Evolutionary conservation across 2,888 invertebrate species (phyloP).

Genomic region (Tenthredo scrophulariae): DNA sequence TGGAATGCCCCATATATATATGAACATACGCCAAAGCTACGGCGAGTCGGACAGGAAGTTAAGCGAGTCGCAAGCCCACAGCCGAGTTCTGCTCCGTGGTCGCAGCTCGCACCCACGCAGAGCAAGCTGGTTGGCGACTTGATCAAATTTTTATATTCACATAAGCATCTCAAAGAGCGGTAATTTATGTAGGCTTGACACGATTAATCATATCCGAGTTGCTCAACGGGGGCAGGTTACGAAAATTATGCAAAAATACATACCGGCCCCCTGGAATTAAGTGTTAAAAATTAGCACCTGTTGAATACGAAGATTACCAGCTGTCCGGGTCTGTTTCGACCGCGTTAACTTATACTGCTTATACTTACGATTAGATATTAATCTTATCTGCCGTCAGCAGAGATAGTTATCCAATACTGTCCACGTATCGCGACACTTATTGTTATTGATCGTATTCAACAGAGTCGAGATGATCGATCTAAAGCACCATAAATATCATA

Average conservation of each 20-base stretch:
- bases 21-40: background rate
- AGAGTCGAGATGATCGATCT: conserved; percentile 27
- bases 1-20: no score
- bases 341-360: background rate
- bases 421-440: conserved; percentile 27
- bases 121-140: background rate
- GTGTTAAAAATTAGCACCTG: background rate
- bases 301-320: background rate
- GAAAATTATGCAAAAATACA: background rate
- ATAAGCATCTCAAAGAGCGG: background rate
- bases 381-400: conserved; percentile 15
- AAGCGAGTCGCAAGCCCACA: background rate
- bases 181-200: background rate
- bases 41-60: conserved; percentile 2
- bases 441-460: conserved; percentile 36
- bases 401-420: conserved; percentile 38
- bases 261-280: background rate
- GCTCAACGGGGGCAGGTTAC: background rate
- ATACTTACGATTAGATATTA: conserved; percentile 7
- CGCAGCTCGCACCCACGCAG: background rate
- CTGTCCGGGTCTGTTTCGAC: background rate
- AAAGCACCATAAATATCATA: background rate
- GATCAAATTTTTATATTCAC: background rate
- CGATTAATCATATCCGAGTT: background rate
- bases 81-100: background rate